phyloP scores from a whole-genome alignment of 2,888 invertebrate genomes.

The Amblyjoppa proteus region DNA sequence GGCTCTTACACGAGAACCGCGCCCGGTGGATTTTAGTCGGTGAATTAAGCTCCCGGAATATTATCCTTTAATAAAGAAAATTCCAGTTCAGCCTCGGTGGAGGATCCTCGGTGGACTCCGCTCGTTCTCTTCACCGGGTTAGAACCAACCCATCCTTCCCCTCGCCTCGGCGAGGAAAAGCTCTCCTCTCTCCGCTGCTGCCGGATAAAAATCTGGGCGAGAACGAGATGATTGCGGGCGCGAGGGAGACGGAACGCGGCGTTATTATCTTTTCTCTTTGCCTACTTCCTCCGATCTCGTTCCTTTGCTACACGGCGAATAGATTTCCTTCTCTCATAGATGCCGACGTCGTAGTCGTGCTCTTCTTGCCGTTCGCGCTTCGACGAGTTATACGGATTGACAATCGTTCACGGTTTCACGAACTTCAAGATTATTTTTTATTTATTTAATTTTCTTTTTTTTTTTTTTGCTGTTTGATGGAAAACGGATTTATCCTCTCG shows the following conservation, averaged over 20 bases:
- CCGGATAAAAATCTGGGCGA: slow-evolving; percentile 73
- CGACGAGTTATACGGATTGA: background rate
- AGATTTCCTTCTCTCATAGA: background rate
- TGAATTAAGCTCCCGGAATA: slow-evolving; percentile 75
- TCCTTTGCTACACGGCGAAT: slow-evolving; percentile 25
- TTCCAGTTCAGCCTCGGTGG: slow-evolving; percentile 73
- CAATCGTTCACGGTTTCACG: slow-evolving; percentile 8
- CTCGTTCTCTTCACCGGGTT: slow-evolving; percentile 35
- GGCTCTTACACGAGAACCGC: slow-evolving; percentile 62
- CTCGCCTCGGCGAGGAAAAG: slow-evolving; percentile 18
- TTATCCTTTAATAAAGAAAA: slow-evolving; percentile 79
- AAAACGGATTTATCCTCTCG: background rate
- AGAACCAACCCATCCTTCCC: slow-evolving; percentile 27
- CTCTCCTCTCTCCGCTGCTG: slow-evolving; percentile 29
- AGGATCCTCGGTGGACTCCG: slow-evolving; percentile 36
- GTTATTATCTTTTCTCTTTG: slow-evolving; percentile 65
- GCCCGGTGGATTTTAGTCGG: slow-evolving; percentile 65
- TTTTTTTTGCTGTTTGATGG: background rate
- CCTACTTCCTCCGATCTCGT: slow-evolving; percentile 33
- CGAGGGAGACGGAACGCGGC: slow-evolving; percentile 38
- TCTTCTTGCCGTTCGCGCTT: background rate
- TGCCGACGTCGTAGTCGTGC: slow-evolving; percentile 3
- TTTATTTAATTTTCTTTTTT: background rate
- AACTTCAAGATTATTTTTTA: background rate
- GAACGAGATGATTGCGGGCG: slow-evolving; percentile 59